These are phyloP conservation scores for Hippopotamyrus pictus DNA, from an alignment of 2,797 vertebrate genomes.

Conservation along the genomic window DNA sequence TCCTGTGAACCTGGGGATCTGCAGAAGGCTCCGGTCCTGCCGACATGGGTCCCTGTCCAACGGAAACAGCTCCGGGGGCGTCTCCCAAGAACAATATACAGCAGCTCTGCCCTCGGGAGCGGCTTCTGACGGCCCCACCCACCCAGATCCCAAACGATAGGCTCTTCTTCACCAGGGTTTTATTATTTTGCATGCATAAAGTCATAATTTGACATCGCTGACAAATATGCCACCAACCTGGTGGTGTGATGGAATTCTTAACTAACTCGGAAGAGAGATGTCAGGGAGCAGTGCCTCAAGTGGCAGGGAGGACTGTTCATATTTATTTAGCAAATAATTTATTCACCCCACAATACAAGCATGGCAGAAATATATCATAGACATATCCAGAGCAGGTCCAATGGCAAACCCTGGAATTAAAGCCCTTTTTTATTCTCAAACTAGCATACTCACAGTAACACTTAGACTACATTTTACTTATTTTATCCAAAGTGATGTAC, in stretches of 20 bases:
- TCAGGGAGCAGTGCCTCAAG: neutral
- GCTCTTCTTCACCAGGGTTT: neutral
- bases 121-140: neutral
- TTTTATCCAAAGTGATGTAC: neutral
- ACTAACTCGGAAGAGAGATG: neutral
- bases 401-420: neutral
- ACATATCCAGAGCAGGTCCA: neutral
- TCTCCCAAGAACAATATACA: neutral
- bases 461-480: neutral
- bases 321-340: neutral
- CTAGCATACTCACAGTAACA: neutral
- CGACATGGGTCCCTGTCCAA: slow-evolving; percentile 4
- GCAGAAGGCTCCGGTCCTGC: neutral
- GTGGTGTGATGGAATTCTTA: neutral
- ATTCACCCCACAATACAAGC: neutral
- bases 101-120: neutral
- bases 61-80: slow-evolving; percentile 11
- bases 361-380: neutral
- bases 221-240: neutral
- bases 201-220: neutral
- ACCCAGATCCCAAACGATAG: neutral
- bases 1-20: neutral
- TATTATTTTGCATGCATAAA: neutral
- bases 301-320: neutral
- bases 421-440: neutral